Evolutionary conservation across 1,140 invertebrate species (phyloP).

Genomic region (Hydropsyche tenuis): DNA sequence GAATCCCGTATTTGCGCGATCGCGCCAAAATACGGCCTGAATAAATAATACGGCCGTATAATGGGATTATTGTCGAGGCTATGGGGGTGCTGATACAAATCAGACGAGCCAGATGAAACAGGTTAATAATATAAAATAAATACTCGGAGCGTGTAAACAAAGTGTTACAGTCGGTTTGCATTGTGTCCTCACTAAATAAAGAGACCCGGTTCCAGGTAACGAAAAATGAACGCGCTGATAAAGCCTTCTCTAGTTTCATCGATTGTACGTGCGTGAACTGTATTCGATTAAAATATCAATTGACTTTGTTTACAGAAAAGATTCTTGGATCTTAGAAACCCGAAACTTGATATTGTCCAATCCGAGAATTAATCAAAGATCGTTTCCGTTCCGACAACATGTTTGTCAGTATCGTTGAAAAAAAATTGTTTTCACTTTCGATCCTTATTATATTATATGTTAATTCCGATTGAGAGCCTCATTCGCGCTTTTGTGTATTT

Average conservation of each 20-base stretch:
- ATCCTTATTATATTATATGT: background rate
- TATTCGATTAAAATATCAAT: no score
- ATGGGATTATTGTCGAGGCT: slow-evolving; percentile 33
- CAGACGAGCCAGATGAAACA: slow-evolving; percentile 5
- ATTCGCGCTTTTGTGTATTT: slow-evolving; percentile 22
- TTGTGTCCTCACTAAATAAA: slow-evolving; percentile 33
- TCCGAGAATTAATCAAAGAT: no score
- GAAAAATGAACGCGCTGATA: no score
- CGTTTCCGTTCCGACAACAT: no score
- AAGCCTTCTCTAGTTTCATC: no score
- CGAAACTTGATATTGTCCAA: no score
- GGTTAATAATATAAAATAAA: slow-evolving; percentile 37
- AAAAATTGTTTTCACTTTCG: background rate
- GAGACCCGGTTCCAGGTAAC: slow-evolving; percentile 8
- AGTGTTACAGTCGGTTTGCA: slow-evolving; percentile 25
- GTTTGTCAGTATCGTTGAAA: no score
- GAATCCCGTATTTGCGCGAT: background rate
- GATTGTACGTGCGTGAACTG: no score
- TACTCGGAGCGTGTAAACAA: slow-evolving; percentile 16
- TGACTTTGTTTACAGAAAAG: no score
- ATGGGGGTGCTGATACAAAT: slow-evolving; percentile 5
- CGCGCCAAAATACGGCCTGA: slow-evolving; percentile 6
- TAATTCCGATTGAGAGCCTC: background rate
- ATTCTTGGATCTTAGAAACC: no score
- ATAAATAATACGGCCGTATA: slow-evolving; percentile 31